Evolutionary conservation across 2,888 invertebrate genomes (phyloP).

Genomic region (Acrobasis repandana): DNA sequence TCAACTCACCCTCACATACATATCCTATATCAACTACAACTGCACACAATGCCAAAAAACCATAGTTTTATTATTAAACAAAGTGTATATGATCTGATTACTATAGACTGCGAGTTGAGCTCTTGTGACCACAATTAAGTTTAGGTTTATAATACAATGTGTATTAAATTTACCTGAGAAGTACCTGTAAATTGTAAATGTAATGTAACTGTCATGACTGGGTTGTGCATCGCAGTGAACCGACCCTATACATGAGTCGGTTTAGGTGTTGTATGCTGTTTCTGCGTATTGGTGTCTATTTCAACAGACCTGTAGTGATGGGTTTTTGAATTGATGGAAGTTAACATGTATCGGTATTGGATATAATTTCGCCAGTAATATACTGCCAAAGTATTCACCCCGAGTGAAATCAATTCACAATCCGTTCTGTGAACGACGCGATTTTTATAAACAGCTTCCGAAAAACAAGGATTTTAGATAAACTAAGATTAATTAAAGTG

Average conservation of each 20-base stretch:
- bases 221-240: constrained; percentile 78
- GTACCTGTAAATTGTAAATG: constrained; percentile 82
- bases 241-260: constrained; percentile 53
- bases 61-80: constrained; percentile 56
- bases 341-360: constrained; percentile 54
- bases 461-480: constrained; percentile 75
- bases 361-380: constrained; percentile 68
- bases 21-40: constrained; percentile 55
- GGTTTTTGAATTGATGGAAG: constrained; percentile 69
- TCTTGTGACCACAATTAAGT: constrained; percentile 72
- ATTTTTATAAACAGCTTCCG: constrained; percentile 71
- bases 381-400: constrained; percentile 81
- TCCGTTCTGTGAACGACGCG: constrained; percentile 82
- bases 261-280: constrained; percentile 73
- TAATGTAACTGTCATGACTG: constrained; percentile 63
- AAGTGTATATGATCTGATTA: constrained; percentile 51
- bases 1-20: constrained; percentile 65
- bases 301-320: constrained; percentile 59
- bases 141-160: constrained; percentile 72
- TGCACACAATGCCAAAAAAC: constrained; percentile 50
- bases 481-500: constrained; percentile 73
- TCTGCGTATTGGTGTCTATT: constrained; percentile 71
- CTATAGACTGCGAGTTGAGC: constrained; percentile 62
- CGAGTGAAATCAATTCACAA: constrained; percentile 74
- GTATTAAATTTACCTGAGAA: constrained; percentile 78